Evolutionary conservation across 2,113 vertebrate species (phyloP).

Genomic region (Pavo muticus): DNA sequence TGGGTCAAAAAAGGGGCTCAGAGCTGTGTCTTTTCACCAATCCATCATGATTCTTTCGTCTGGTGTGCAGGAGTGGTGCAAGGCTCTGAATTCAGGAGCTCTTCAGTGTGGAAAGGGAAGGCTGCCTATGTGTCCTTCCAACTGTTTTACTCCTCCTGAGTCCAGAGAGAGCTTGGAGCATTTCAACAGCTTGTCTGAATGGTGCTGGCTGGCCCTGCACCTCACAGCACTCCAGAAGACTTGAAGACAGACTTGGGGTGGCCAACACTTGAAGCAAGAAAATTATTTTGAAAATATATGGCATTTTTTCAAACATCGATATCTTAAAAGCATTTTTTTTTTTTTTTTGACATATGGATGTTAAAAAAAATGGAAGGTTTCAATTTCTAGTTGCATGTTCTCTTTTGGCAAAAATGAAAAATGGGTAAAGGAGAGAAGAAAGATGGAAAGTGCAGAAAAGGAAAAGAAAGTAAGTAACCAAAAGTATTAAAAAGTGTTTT

Average conservation of each 20-base stretch:
- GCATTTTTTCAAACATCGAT: not conserved
- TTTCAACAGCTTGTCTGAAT: not conserved
- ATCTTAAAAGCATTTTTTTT: not conserved
- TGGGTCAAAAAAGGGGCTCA: not conserved
- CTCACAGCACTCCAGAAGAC: not conserved
- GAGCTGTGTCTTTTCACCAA: not conserved
- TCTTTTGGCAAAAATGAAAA: not conserved
- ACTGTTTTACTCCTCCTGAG: not conserved
- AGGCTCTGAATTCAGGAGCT: not conserved
- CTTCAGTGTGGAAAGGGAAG: not conserved
- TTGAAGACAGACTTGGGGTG: not conserved
- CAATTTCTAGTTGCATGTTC: not conserved
- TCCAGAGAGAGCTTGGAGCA: not conserved
- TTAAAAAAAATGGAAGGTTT: not conserved
- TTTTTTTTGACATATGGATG: not conserved
- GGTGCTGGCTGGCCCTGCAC: not conserved
- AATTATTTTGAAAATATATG: not conserved
- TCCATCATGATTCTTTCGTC: not conserved
- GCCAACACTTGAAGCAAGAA: not conserved
- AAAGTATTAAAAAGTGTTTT: not conserved
- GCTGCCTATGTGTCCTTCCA: not conserved
- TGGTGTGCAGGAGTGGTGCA: not conserved
- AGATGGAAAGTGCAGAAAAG: not conserved
- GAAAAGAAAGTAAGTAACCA: not conserved
- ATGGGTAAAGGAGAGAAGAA: not conserved